Evolutionary conservation across 2,888 invertebrate species (phyloP).

Genomic region (Augiades crinisus): DNA sequence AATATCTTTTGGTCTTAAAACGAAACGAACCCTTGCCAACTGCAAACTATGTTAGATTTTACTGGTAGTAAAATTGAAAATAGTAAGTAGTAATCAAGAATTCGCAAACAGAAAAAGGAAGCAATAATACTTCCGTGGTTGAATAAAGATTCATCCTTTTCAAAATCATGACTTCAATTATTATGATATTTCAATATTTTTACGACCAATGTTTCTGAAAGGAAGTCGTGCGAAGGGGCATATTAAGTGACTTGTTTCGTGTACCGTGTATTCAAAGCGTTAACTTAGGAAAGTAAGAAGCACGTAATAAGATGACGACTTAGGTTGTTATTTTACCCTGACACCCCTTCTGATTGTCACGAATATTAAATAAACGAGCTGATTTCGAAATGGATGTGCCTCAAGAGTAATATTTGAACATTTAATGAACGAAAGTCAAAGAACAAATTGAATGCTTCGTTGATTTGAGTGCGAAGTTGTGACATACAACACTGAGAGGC

Average conservation of each 20-base stretch:
- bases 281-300: slow-evolving; percentile 41
- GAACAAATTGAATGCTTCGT: slow-evolving; percentile 42
- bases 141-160: no score
- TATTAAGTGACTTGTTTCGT: slow-evolving; percentile 1
- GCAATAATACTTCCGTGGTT: no score
- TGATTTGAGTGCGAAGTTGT: slow-evolving; percentile 43
- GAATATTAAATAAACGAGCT: slow-evolving; percentile 67
- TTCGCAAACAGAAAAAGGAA: no score
- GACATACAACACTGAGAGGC: slow-evolving; percentile 15
- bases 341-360: slow-evolving; percentile 53
- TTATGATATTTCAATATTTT: no score
- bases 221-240: background rate
- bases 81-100: no score
- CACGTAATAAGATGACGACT: slow-evolving; percentile 55
- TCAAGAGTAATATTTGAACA: slow-evolving; percentile 46
- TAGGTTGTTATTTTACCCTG: slow-evolving; percentile 52
- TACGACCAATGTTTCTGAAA: no score
- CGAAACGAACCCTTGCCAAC: background rate
- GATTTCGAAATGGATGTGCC: slow-evolving; percentile 52
- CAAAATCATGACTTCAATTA: no score
- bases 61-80: no score
- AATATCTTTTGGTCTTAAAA: background rate
- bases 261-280: slow-evolving; percentile 6
- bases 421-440: slow-evolving; percentile 51
- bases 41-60: no score